Evolutionary conservation across 1,140 invertebrate species (phyloP).

Genomic region (Proctacanthus coquilletti): DNA sequence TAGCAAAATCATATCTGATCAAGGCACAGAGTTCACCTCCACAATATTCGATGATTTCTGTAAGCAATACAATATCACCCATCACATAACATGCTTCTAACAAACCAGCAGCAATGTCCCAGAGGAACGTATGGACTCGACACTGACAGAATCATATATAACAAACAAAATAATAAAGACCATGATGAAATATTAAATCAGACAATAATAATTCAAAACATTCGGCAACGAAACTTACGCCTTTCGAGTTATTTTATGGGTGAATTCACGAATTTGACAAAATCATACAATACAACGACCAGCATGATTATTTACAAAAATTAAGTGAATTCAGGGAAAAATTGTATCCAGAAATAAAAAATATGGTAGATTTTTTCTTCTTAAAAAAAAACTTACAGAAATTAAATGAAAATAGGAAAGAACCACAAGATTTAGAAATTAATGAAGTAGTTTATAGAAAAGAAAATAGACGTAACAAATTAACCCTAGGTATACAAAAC

Average conservation of each 20-base stretch:
- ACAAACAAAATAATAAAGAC: slow-evolving; percentile 7
- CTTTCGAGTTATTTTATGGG: slow-evolving; percentile 4
- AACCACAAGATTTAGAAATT: too few species aligned
- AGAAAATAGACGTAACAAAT: too few species aligned
- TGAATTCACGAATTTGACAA: too few species aligned
- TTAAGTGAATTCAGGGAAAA: too few species aligned
- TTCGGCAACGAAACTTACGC: slow-evolving; percentile 9
- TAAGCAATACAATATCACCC: slow-evolving; percentile 11
- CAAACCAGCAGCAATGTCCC: slow-evolving; percentile 11
- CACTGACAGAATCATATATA: slow-evolving; percentile 13
- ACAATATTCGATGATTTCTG: slow-evolving; percentile 13
- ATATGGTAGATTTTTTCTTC: too few species aligned
- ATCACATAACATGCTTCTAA: slow-evolving; percentile 9
- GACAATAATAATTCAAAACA: slow-evolving; percentile 18
- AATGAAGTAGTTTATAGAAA: too few species aligned
- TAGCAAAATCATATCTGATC: slow-evolving; percentile 10
- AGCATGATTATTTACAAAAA: slow-evolving; percentile 3
- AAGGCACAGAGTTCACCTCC: slow-evolving; percentile 13
- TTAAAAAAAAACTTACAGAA: too few species aligned
- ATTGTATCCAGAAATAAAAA: too few species aligned
- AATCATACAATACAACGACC: too few species aligned
- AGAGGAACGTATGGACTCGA: slow-evolving; percentile 12
- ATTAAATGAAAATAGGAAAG: too few species aligned
- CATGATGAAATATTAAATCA: too few species aligned
- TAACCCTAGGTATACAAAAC: too few species aligned